phyloP scores from a whole-genome alignment of 2,888 invertebrate species.

The Yponomeuta malinellus region DNA sequence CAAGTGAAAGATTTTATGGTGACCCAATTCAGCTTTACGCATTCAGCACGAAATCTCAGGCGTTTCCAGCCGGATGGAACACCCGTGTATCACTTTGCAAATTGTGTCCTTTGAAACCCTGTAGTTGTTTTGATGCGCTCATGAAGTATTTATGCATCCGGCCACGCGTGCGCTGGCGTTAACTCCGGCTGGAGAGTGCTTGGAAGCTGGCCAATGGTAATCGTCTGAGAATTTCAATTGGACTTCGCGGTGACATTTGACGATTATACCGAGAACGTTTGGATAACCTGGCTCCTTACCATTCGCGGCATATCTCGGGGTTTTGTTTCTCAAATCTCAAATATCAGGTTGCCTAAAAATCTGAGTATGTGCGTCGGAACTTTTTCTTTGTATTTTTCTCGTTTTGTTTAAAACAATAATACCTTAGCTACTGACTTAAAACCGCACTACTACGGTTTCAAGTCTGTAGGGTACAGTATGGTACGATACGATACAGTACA shows the following conservation, averaged over 20 bases:
- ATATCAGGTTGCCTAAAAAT: too few relatives aligned
- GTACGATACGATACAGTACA: too few relatives aligned
- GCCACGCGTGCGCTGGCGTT: background rate
- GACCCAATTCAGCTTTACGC: background rate
- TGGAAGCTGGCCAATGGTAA: constrained; percentile 9
- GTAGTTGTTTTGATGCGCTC: constrained; percentile 1
- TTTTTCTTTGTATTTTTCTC: too few relatives aligned
- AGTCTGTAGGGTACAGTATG: too few relatives aligned
- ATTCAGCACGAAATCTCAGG: background rate
- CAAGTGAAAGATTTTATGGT: background rate
- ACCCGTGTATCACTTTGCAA: background rate
- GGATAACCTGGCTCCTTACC: too few relatives aligned
- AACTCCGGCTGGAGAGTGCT: constrained; percentile 3
- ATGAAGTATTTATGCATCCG: constrained; percentile 3
- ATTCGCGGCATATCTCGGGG: too few relatives aligned
- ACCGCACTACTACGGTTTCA: too few relatives aligned
- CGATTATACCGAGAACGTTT: too few relatives aligned
- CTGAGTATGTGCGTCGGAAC: too few relatives aligned
- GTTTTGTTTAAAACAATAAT: too few relatives aligned
- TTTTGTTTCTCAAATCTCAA: too few relatives aligned
- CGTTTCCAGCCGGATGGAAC: background rate
- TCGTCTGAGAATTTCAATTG: constrained; percentile 13
- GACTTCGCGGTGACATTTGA: background rate
- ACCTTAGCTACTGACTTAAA: too few relatives aligned
- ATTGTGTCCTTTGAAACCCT: constrained; percentile 1